These are phyloP conservation scores for Muscidifurax raptorellus DNA, from an alignment of 1,140 invertebrate genomes.

Conservation along the genomic window DNA sequence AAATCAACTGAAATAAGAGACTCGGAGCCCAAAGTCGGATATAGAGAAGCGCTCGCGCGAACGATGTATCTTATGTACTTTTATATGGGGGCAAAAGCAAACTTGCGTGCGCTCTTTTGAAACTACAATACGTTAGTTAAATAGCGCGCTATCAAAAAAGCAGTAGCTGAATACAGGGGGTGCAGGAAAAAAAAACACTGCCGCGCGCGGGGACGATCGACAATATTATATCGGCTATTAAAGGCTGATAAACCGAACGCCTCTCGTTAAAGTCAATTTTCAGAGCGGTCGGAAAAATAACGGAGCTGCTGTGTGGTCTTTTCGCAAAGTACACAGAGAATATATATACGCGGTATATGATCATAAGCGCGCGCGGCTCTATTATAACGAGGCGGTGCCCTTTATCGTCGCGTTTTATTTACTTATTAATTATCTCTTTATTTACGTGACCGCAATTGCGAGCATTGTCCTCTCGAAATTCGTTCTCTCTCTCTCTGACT, in stretches of 20 bases:
- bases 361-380: slow-evolving; percentile 30
- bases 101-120: slow-evolving; percentile 38
- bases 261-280: slow-evolving; percentile 16
- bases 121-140: slow-evolving; percentile 46
- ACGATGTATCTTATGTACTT: slow-evolving; percentile 49
- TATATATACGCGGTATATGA: neutral
- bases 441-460: neutral
- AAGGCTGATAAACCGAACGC: slow-evolving; percentile 5
- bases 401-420: slow-evolving; percentile 40
- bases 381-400: neutral
- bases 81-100: slow-evolving; percentile 30
- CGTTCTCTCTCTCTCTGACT: no score
- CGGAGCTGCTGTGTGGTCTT: neutral
- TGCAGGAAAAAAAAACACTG: neutral
- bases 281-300: neutral
- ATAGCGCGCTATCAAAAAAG: slow-evolving; percentile 10
- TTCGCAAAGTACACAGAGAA: neutral
- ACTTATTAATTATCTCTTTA: slow-evolving; percentile 43
- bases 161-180: neutral
- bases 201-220: neutral
- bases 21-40: slow-evolving; percentile 47
- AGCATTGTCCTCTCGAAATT: neutral
- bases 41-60: neutral
- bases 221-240: neutral
- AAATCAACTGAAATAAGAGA: slow-evolving; percentile 54